Percentiles rank a stretch among this genome's conserved stretches.
phyloP scores from a whole-genome alignment of 2,888 invertebrate genomes.

The Iphiclides podalirius region DNA sequence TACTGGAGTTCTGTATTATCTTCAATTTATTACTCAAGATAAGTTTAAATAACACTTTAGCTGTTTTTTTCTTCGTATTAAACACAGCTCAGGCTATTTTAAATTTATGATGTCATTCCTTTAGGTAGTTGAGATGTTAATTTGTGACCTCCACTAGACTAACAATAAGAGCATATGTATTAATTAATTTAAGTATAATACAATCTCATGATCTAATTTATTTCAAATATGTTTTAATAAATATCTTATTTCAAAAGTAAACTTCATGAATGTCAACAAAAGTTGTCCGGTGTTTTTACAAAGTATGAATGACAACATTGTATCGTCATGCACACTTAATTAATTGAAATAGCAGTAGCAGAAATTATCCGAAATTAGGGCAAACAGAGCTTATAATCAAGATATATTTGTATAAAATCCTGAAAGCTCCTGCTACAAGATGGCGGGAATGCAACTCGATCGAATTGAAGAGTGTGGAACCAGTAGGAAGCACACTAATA shows the following conservation, averaged over 20 bases:
- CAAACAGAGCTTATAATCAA: conserved; percentile 73
- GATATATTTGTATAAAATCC: conserved; percentile 70
- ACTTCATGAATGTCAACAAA: conserved; percentile 57
- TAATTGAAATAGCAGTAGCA: conserved; percentile 26
- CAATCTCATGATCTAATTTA: too few relatives aligned
- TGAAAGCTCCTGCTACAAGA: conserved; percentile 73
- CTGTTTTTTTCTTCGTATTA: not conserved
- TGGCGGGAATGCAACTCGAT: conserved; percentile 69
- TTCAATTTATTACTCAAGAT: not conserved
- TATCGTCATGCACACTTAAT: not conserved
- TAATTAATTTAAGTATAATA: conserved; percentile 1
- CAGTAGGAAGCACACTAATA: conserved; percentile 46
- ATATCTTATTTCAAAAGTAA: conserved; percentile 12
- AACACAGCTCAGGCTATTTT: conserved; percentile 61
- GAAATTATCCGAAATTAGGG: conserved; percentile 50
- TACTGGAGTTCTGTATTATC: too few relatives aligned
- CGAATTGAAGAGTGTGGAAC: conserved; percentile 45
- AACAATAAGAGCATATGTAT: not conserved
- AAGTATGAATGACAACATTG: conserved; percentile 25
- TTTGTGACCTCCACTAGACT: conserved; percentile 28
- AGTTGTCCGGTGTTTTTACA: conserved; percentile 30
- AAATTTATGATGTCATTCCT: conserved; percentile 69
- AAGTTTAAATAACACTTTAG: not conserved
- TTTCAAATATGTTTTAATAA: not conserved
- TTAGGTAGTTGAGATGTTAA: conserved; percentile 48